phyloP scores from a whole-genome alignment of 2,888 invertebrate genomes.

The Lissocephala sabroskyi region DNA sequence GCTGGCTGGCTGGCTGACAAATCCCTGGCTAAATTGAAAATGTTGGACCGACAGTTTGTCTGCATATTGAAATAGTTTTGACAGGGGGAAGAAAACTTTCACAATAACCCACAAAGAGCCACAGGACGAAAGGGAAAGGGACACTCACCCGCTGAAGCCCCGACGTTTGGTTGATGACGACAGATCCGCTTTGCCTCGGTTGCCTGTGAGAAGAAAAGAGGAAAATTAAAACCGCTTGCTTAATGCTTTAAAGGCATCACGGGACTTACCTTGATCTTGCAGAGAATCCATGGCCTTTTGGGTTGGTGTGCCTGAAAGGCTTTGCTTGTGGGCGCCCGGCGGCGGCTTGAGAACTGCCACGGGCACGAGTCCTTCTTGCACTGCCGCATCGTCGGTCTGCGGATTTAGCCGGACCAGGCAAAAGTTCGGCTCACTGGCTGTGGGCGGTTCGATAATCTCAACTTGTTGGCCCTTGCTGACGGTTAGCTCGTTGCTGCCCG shows the following conservation, averaged over 20 bases:
- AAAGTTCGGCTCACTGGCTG: conserved; percentile 79
- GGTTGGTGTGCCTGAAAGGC: no score
- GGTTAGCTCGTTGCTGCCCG: conserved; percentile 84
- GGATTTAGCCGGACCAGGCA: conserved; percentile 80
- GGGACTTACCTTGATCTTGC: conserved; percentile 69
- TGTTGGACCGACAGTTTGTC: background rate
- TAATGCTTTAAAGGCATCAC: background rate
- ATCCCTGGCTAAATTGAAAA: no score
- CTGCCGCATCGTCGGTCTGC: conserved; percentile 74
- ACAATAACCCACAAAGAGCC: background rate
- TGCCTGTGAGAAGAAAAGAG: conserved; percentile 79
- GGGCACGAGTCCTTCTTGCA: conserved; percentile 87
- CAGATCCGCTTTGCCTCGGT: conserved; percentile 69
- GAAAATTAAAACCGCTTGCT: no score
- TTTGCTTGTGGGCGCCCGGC: conserved; percentile 74
- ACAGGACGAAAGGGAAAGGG: conserved; percentile 1
- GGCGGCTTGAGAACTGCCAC: conserved; percentile 84
- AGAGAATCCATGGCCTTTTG: conserved; percentile 67
- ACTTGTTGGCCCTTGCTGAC: conserved; percentile 95
- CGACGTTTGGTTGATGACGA: conserved; percentile 89
- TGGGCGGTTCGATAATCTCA: conserved; percentile 86
- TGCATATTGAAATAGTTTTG: conserved; percentile 54
- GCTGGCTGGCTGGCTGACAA: no score
- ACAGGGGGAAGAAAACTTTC: conserved; percentile 47
- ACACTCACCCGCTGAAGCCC: conserved; percentile 88